These are phyloP conservation scores for Pachliopta kotzebuea DNA, from an alignment of 2,888 invertebrate species.

Conservation along the genomic window DNA sequence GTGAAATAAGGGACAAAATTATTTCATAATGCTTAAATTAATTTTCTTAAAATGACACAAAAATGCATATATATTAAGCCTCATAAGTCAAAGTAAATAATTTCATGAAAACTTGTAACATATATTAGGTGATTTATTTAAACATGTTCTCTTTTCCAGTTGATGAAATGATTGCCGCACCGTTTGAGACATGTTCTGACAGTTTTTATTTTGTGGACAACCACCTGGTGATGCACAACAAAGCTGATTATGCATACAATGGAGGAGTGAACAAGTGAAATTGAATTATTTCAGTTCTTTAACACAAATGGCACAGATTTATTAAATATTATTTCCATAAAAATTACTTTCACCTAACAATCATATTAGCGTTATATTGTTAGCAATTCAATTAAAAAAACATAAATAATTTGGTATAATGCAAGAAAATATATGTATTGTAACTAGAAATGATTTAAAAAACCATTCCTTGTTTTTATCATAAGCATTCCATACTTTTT, in stretches of 20 bases:
- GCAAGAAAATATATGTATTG: not conserved
- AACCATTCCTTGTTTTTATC: not conserved
- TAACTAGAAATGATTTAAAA: too few species aligned
- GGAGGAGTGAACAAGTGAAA: slow-evolving; percentile 82
- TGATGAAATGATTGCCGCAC: slow-evolving; percentile 96
- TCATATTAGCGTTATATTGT: not conserved
- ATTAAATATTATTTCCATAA: slow-evolving; percentile 6
- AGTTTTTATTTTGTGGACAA: slow-evolving; percentile 99
- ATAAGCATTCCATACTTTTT: not conserved
- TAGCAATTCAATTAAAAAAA: not conserved
- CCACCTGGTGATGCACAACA: slow-evolving; percentile 98
- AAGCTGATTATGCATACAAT: slow-evolving; percentile 99
- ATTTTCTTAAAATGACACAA: too few species aligned
- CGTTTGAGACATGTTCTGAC: slow-evolving; percentile 98
- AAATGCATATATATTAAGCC: too few species aligned
- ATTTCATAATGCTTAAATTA: too few species aligned
- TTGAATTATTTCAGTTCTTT: slow-evolving; percentile 5
- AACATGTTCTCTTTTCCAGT: slow-evolving; percentile 82
- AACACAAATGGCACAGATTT: slow-evolving; percentile 22
- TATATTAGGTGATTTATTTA: not conserved
- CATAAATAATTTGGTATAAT: not conserved
- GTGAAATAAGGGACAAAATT: too few species aligned
- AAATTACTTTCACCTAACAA: not conserved
- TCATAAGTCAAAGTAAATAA: not conserved
- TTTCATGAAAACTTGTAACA: not conserved